phyloP scores from a whole-genome alignment of 1,140 invertebrate species.

The Procambarus clarkii region DNA sequence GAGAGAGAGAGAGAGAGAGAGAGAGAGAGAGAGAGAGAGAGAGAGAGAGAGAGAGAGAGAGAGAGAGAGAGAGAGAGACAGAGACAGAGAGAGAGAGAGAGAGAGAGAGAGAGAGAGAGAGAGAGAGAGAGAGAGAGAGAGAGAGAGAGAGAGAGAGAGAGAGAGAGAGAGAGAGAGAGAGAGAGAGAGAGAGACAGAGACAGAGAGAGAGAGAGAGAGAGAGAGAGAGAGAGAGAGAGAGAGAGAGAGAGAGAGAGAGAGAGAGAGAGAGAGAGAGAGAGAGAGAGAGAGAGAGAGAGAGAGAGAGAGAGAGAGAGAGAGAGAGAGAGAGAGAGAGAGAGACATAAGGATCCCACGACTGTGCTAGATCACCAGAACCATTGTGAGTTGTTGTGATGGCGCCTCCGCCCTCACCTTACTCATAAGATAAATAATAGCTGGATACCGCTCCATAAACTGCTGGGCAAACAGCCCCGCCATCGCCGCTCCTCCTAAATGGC shows the following conservation, averaged over 20 bases:
- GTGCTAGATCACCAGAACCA: background rate
- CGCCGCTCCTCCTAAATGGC: conserved; percentile 4
- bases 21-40: background rate
- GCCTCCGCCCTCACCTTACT: conserved; percentile 2
- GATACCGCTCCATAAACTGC: conserved; percentile 11
- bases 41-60: background rate
- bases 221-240: too few relatives aligned
- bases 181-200: too few relatives aligned
- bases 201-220: too few relatives aligned
- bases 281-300: too few relatives aligned
- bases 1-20: background rate
- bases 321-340: background rate
- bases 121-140: background rate
- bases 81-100: background rate
- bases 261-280: too few relatives aligned
- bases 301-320: too few relatives aligned
- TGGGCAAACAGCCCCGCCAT: conserved; percentile 11
- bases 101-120: background rate
- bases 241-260: too few relatives aligned
- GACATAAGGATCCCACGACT: background rate
- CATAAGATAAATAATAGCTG: conserved; percentile 10
- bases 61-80: background rate
- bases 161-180: background rate
- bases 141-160: background rate
- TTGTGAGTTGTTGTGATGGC: conserved; percentile 9